Conservation (phyloP, 1,140 invertebrate species). For the Solen grandis region DNA sequence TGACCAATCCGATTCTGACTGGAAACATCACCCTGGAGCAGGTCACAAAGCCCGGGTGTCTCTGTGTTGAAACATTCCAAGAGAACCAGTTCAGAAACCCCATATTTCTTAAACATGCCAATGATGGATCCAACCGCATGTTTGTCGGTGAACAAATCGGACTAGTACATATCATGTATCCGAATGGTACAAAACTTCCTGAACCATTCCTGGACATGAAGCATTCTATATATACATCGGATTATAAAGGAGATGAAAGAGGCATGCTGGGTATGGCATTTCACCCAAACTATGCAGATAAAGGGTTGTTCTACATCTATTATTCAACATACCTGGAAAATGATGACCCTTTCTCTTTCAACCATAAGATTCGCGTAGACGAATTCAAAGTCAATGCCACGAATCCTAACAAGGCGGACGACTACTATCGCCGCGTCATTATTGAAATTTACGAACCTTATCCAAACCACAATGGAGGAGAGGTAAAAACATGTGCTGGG, state of each 20-base stretch:
- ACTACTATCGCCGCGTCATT: slow-evolving; percentile 65
- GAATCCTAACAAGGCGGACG: slow-evolving; percentile 66
- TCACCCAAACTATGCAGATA: slow-evolving; percentile 73
- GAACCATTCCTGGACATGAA: slow-evolving; percentile 68
- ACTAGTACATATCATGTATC: slow-evolving; percentile 67
- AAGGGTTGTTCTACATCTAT: slow-evolving; percentile 75
- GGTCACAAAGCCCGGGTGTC: slow-evolving; percentile 68
- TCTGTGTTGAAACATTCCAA: slow-evolving; percentile 72
- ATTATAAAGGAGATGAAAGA: slow-evolving; percentile 71
- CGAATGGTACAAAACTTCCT: slow-evolving; percentile 60
- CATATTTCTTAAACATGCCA: slow-evolving; percentile 69
- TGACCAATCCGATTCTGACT: slow-evolving; percentile 62
- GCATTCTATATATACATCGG: slow-evolving; percentile 45
- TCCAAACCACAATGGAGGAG: slow-evolving; percentile 79
- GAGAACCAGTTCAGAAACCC: slow-evolving; percentile 66
- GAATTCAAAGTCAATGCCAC: slow-evolving; percentile 66
- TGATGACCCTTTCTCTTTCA: slow-evolving; percentile 2
- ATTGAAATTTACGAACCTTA: slow-evolving; percentile 75
- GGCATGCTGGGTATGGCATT: slow-evolving; percentile 77
- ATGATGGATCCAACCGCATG: slow-evolving; percentile 69
- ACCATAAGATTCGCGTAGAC: slow-evolving; percentile 71
- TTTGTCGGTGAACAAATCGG: slow-evolving; percentile 77
- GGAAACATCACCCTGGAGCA: slow-evolving; percentile 59
- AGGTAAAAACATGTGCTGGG: no score
- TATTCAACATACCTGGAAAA: slow-evolving; percentile 63